phyloP scores from a whole-genome alignment of 2,797 vertebrate genomes.

The Mycteria americana region DNA sequence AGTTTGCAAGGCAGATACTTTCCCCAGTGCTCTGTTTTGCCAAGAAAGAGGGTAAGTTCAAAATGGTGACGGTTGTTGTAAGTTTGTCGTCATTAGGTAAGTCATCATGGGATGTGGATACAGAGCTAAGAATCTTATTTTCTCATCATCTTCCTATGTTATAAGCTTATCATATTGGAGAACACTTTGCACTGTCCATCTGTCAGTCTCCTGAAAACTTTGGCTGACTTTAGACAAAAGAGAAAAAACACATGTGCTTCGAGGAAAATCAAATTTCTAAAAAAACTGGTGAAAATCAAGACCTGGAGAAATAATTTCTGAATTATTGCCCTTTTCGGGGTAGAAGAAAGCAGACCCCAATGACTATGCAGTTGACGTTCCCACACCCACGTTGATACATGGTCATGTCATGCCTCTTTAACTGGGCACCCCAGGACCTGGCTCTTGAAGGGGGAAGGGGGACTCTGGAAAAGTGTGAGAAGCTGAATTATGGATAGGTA shows the following conservation, averaged over 20 bases:
- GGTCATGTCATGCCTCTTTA: background rate
- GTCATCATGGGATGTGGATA: background rate
- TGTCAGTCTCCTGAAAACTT: background rate
- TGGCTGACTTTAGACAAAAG: background rate
- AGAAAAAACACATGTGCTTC: accelerated
- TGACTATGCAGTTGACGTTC: accelerated
- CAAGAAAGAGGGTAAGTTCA: background rate
- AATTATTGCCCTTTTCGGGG: background rate
- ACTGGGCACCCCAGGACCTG: background rate
- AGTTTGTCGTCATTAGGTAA: background rate
- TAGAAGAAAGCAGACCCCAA: background rate
- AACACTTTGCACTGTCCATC: background rate
- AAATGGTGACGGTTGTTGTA: background rate
- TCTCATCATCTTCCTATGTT: background rate
- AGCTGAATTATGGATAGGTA: background rate
- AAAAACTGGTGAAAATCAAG: background rate
- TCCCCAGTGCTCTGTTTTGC: background rate
- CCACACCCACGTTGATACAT: accelerated
- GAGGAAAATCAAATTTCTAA: background rate
- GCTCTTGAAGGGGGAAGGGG: accelerated
- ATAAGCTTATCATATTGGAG: background rate
- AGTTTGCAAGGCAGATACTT: background rate
- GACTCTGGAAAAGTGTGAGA: background rate
- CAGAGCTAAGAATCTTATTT: background rate
- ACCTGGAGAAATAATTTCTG: background rate